A percentile compares a stretch with the other conserved stretches of the same genome.
phyloP scores from a whole-genome alignment of 2,113 vertebrate species.

The Pungitius pungitius region DNA sequence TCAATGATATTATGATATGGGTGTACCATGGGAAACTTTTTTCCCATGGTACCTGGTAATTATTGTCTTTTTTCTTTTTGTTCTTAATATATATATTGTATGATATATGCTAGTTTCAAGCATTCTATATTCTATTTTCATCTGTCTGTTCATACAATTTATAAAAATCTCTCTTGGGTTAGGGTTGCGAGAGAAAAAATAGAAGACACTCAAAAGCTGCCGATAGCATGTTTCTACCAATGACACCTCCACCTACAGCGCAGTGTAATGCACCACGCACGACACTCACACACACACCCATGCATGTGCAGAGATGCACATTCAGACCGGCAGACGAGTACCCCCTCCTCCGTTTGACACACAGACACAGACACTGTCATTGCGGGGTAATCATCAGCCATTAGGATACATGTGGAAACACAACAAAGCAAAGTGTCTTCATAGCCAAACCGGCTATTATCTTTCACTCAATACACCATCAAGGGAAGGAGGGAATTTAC shows the following conservation, averaged over 20 bases:
- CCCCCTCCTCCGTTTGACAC: constrained; percentile 55
- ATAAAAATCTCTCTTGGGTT: constrained; percentile 16
- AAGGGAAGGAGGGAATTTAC: constrained; percentile 41
- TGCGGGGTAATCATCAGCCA: constrained; percentile 68
- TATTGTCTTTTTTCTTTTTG: background rate
- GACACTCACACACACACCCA: background rate
- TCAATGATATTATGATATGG: background rate
- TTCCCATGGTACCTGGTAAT: background rate
- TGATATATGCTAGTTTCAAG: background rate
- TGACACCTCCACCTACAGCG: background rate
- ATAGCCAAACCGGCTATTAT: constrained; percentile 66
- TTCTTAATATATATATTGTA: background rate
- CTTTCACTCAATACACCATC: constrained; percentile 65
- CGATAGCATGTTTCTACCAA: constrained; percentile 8
- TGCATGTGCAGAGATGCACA: background rate
- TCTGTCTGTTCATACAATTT: constrained; percentile 18
- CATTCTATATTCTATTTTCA: background rate
- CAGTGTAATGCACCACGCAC: background rate
- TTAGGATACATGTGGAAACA: constrained; percentile 67
- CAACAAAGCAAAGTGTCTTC: constrained; percentile 71
- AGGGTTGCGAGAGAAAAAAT: constrained; percentile 36
- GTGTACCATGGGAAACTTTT: too few relatives aligned
- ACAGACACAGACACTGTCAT: constrained; percentile 66
- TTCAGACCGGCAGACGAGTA: constrained; percentile 17
- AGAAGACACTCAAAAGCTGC: constrained; percentile 35